These are phyloP conservation scores for Drosophila heteroneura DNA, from an alignment of 2,888 invertebrate genomes.

Conservation along the genomic window DNA sequence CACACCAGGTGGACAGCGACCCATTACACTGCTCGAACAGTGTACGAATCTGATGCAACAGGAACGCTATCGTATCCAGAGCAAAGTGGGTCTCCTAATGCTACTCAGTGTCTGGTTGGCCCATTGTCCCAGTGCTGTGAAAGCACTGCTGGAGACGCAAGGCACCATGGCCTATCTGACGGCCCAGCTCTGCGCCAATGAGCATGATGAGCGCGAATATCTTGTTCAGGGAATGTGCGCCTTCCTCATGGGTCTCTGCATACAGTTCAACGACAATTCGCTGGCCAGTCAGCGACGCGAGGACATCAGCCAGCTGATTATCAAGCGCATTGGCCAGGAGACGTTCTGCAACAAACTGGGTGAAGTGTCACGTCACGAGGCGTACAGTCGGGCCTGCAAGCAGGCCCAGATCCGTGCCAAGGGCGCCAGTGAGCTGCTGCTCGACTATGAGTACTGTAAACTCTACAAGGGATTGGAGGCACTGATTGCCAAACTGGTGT, in stretches of 20 bases:
- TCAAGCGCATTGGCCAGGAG: slow-evolving; percentile 96
- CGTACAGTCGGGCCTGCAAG: slow-evolving; percentile 96
- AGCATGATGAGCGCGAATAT: slow-evolving; percentile 96
- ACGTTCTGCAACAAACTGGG: slow-evolving; percentile 93
- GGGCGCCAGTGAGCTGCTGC: slow-evolving; percentile 91
- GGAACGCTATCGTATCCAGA: slow-evolving; percentile 88
- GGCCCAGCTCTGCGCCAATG: slow-evolving; percentile 91
- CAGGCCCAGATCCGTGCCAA: slow-evolving; percentile 95
- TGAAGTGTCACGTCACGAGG: slow-evolving; percentile 94
- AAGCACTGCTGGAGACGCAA: slow-evolving; percentile 91
- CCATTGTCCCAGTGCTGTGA: slow-evolving; percentile 93
- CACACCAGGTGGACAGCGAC: slow-evolving; percentile 92
- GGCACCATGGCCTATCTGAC: slow-evolving; percentile 94
- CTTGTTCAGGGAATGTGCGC: slow-evolving; percentile 95
- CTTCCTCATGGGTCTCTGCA: slow-evolving; percentile 96
- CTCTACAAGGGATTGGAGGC: slow-evolving; percentile 93
- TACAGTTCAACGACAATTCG: slow-evolving; percentile 94
- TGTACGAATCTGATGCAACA: slow-evolving; percentile 94
- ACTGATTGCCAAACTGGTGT: slow-evolving; percentile 87
- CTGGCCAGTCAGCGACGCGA: slow-evolving; percentile 91
- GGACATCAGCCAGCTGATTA: slow-evolving; percentile 91
- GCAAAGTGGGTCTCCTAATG: slow-evolving; percentile 96
- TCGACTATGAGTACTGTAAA: slow-evolving; percentile 98
- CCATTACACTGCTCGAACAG: slow-evolving; percentile 95
- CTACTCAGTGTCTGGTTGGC: slow-evolving; percentile 95